Evolutionary conservation across 2,888 invertebrate species (phyloP), one percentile per base, ranked within the genome.

Genomic region (Fissipunctia ypsillon): DNA sequence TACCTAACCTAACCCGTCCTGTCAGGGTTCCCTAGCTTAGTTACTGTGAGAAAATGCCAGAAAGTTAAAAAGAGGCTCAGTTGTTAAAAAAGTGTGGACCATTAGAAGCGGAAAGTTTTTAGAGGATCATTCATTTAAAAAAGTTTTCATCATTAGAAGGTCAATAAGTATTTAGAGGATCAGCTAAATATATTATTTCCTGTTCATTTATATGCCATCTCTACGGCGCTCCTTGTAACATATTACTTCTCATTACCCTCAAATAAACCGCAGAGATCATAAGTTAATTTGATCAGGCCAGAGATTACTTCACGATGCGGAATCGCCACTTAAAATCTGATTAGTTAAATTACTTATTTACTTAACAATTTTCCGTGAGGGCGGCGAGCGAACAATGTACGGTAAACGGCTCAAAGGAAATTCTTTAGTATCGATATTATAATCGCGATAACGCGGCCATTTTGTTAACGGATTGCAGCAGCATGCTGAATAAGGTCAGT

Each of bases 281-380:
- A 90, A 91, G 91, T 91, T 94, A 93, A 94, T 94, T 94, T 94
- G 94, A 94, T 95, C 91, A 86, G 84, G 85, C 84, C 85, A 84
- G 79, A 93, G 94, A 94, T 94, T 91, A 92, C 82, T 79, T 82
- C 68, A 78, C 69, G 83, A 84, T 87, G 83, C 87, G 83, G 83
- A 86, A 87, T 63, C 22, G 85, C 89, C 90, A 90, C 91, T 93
- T 93, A 93, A 91, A 92, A 91, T 90, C 91, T 91, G 91, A 92
- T 93, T 93, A 89, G 92, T 93, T 90, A 90, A 92, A 92, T 92
- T 91, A 91, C 93, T 91, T 93, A 93, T 94, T 94, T 94, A 92
- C 91, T 92, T 89, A 90, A 90, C 87, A 88, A 90, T 84, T 87
- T 85, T 78, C 84, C 77, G 57, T 71, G 48, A 12, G 73, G 73